Conservation (phyloP, 2,113 vertebrate species). For the Osmerus mordax region DNA sequence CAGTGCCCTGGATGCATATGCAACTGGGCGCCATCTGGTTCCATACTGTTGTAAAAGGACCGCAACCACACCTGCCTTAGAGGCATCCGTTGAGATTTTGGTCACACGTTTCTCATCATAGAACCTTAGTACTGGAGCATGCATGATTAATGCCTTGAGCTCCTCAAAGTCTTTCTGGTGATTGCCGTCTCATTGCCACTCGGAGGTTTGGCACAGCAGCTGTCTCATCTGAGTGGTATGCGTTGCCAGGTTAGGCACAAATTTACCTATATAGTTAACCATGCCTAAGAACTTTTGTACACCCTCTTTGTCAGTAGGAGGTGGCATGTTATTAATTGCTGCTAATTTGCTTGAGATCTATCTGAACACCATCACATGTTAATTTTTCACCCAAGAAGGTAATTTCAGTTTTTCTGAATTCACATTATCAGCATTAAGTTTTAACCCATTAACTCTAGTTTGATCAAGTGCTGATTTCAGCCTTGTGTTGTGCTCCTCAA, state of each 20-base stretch:
- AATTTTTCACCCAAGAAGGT: background rate
- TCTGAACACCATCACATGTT: background rate
- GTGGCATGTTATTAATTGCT: background rate
- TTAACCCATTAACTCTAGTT: background rate
- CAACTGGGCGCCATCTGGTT: slow-evolving; percentile 1
- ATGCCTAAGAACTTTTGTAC: background rate
- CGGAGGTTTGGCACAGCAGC: background rate
- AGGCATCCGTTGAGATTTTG: slow-evolving; percentile 8
- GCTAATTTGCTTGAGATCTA: background rate
- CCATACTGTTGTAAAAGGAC: slow-evolving; percentile 13
- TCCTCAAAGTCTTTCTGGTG: slow-evolving; percentile 7
- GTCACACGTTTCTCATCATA: slow-evolving; percentile 4
- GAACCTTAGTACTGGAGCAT: slow-evolving; percentile 6
- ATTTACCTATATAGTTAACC: no score
- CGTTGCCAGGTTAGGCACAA: no score
- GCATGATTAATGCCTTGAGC: background rate
- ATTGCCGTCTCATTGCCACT: slow-evolving; percentile 6
- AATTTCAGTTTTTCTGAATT: background rate
- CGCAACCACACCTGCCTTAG: slow-evolving; percentile 5
- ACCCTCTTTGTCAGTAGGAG: background rate
- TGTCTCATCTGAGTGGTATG: background rate
- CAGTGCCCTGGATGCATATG: slow-evolving; percentile 12
- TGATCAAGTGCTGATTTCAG: no score
- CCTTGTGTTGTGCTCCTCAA: no score
- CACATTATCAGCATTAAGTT: background rate